These are phyloP conservation scores for Perca flavescens DNA, from an alignment of 2,113 vertebrate genomes.

Conservation along the genomic window DNA sequence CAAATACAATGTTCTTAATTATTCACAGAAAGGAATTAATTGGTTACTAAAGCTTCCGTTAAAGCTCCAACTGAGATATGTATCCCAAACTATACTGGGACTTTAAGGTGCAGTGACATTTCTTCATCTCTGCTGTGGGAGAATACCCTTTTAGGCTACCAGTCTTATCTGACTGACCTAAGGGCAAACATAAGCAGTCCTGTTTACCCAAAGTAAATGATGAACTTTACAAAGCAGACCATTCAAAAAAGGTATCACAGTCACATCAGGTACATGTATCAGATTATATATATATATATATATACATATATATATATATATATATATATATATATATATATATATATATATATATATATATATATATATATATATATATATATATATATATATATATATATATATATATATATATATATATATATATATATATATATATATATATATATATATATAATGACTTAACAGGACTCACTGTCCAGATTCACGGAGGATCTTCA, in stretches of 20 bases:
- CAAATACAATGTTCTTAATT: background rate
- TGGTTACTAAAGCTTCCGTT: background rate
- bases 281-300: too few relatives aligned
- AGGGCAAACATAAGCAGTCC: slow-evolving; percentile 47
- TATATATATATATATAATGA: background rate
- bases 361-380: background rate
- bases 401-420: background rate
- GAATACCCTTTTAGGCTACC: slow-evolving; percentile 21
- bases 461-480: slow-evolving; percentile 79
- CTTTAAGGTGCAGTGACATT: slow-evolving; percentile 6
- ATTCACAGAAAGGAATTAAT: background rate
- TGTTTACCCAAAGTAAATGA: slow-evolving; percentile 72
- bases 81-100: background rate
- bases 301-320: too few relatives aligned
- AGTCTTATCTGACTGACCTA: slow-evolving; percentile 37
- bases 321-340: background rate
- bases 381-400: background rate
- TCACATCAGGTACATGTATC: background rate
- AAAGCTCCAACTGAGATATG: background rate
- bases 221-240: slow-evolving; percentile 51
- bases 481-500: slow-evolving; percentile 83
- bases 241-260: background rate
- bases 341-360: background rate
- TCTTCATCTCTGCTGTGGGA: background rate
- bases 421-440: background rate